A percentile compares a stretch with the other conserved stretches of the same genome.
phyloP scores from a whole-genome alignment of 64 coral and sea anemone genomes.

The Montipora capricornis region DNA sequence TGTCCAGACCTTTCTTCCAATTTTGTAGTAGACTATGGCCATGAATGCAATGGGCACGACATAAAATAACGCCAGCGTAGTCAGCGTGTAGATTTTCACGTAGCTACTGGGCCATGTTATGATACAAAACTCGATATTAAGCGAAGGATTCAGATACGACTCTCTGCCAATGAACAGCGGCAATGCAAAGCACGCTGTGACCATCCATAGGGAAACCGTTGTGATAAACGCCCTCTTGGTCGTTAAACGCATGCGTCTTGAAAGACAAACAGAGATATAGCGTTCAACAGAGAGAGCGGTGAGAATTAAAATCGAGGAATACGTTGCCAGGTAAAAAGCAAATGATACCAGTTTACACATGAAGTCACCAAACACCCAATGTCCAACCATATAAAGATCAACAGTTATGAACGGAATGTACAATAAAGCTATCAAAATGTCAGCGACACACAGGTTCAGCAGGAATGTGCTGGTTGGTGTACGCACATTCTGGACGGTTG shows the following conservation, averaged over 20 bases:
- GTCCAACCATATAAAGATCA: conserved; percentile 41
- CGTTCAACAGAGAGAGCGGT: conserved; percentile 80
- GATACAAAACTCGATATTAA: conserved; percentile 23
- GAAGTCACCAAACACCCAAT: conserved; percentile 80
- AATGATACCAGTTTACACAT: conserved; percentile 77
- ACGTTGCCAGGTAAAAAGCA: conserved; percentile 64
- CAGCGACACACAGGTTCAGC: conserved; percentile 82
- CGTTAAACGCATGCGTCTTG: conserved; percentile 48
- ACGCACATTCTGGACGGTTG: conserved; percentile 72
- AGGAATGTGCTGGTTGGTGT: conserved; percentile 89
- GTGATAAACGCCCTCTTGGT: conserved; percentile 25
- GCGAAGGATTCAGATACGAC: neutral
- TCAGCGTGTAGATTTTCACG: conserved; percentile 47
- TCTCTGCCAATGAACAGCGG: conserved; percentile 72
- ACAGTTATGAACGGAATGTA: conserved; percentile 89
- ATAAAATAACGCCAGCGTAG: conserved; percentile 61
- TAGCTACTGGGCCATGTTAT: conserved; percentile 31
- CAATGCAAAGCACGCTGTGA: conserved; percentile 35
- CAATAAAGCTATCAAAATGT: conserved; percentile 76
- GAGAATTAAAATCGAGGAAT: conserved; percentile 80
- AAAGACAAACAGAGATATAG: conserved; percentile 74
- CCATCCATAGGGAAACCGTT: conserved; percentile 40
- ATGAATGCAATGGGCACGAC: conserved; percentile 74
- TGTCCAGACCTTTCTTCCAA: conserved; percentile 68
- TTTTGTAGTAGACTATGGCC: conserved; percentile 74